Evolutionary conservation across 2,888 invertebrate genomes (phyloP).

Genomic region (Listrodromus nycthemerus): DNA sequence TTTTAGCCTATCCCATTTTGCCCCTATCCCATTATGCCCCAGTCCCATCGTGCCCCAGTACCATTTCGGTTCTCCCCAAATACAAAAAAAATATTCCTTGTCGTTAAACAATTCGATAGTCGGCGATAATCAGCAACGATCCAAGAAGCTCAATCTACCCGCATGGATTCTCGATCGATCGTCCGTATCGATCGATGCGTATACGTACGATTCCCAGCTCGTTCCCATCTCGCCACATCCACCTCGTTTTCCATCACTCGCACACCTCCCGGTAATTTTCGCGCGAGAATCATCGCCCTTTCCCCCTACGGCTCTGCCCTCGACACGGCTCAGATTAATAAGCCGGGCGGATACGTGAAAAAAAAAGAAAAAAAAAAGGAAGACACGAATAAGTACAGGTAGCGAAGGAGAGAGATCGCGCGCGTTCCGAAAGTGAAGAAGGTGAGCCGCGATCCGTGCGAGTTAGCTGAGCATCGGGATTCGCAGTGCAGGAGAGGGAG

Average conservation of each 20-base stretch:
- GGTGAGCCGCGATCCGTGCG: slow-evolving; percentile 39
- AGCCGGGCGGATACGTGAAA: slow-evolving; percentile 64
- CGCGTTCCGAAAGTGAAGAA: slow-evolving; percentile 57
- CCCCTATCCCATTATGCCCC: no score
- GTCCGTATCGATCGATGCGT: slow-evolving; percentile 12
- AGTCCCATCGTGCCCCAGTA: no score
- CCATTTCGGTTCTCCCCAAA: no score
- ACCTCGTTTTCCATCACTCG: slow-evolving; percentile 64
- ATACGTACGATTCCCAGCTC: slow-evolving; percentile 36
- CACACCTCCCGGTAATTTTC: slow-evolving; percentile 63
- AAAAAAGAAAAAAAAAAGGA: slow-evolving; percentile 41
- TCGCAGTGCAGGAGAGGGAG: slow-evolving; percentile 13
- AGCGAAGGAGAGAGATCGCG: slow-evolving; percentile 49
- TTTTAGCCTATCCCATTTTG: no score
- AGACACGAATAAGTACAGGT: slow-evolving; percentile 56
- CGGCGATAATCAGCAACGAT: not conserved
- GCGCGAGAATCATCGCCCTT: slow-evolving; percentile 63
- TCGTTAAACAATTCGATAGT: not conserved
- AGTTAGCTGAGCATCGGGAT: slow-evolving; percentile 56
- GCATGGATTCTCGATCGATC: not conserved
- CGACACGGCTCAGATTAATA: slow-evolving; percentile 69
- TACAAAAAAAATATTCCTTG: not conserved
- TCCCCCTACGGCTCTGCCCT: slow-evolving; percentile 51
- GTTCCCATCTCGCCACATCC: slow-evolving; percentile 34
- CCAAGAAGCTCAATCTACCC: not conserved